Percentiles rank a stretch among this genome's conserved stretches.
Evolutionary conservation across 1,140 invertebrate genomes (phyloP).

Genomic region (Drosophila sproati): DNA sequence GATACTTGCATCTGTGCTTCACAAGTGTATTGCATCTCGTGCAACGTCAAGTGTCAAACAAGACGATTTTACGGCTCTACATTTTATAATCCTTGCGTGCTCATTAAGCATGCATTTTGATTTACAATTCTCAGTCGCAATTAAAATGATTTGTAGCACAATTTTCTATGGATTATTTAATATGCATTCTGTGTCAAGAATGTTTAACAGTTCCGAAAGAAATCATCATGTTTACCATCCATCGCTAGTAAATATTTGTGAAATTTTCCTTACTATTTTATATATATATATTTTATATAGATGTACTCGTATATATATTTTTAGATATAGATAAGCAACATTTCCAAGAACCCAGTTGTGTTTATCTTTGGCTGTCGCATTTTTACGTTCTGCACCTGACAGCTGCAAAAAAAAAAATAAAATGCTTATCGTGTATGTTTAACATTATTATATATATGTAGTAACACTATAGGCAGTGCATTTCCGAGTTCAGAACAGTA

Average conservation of each 20-base stretch:
- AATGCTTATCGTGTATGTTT: conserved; percentile 3
- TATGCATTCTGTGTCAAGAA: too few species aligned
- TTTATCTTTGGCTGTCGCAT: conserved; percentile 16
- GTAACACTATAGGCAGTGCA: neutral
- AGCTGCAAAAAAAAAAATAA: conserved; percentile 17
- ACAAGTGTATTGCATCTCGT: conserved; percentile 25
- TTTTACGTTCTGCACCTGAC: conserved; percentile 18
- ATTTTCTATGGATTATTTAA: too few species aligned
- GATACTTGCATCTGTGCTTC: conserved; percentile 32
- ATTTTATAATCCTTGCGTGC: neutral
- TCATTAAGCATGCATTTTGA: neutral
- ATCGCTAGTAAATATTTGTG: too few species aligned
- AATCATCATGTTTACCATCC: too few species aligned
- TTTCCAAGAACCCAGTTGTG: conserved; percentile 11
- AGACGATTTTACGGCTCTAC: too few species aligned
- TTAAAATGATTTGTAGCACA: neutral
- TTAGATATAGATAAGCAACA: conserved; percentile 2
- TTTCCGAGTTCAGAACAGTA: neutral
- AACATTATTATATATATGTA: neutral
- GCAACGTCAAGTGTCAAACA: conserved; percentile 24
- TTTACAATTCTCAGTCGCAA: conserved; percentile 2
- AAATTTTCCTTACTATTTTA: too few species aligned
- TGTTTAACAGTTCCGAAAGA: too few species aligned
- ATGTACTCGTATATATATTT: too few species aligned
- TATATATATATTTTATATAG: too few species aligned